Evolutionary conservation across 1,140 invertebrate species (phyloP).

Genomic region (Bombus breviceps): DNA sequence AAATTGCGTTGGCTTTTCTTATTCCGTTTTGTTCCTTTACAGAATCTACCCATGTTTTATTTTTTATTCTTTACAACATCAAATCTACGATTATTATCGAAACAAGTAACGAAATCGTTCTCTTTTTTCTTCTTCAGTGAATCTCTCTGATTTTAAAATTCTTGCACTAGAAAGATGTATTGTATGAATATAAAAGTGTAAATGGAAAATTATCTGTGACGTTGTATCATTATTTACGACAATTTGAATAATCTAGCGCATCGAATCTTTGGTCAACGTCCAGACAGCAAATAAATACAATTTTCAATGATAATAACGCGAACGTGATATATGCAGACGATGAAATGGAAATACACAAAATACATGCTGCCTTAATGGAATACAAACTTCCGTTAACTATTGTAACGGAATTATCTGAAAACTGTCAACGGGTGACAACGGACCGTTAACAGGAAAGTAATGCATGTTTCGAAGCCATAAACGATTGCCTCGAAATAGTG

Average conservation of each 20-base stretch:
- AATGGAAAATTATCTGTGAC: too few relatives aligned
- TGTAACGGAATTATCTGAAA: slow-evolving; percentile 73
- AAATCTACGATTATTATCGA: too few relatives aligned
- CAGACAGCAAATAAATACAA: not conserved
- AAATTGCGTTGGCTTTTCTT: not conserved
- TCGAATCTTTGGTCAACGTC: not conserved
- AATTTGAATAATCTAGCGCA: not conserved
- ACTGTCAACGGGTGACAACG: slow-evolving; percentile 57
- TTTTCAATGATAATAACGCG: slow-evolving; percentile 12
- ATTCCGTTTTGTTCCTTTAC: too few relatives aligned
- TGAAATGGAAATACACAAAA: slow-evolving; percentile 51
- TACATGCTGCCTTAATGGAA: slow-evolving; percentile 69
- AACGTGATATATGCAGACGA: slow-evolving; percentile 7
- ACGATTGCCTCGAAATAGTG: slow-evolving; percentile 41
- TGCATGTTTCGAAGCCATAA: slow-evolving; percentile 35
- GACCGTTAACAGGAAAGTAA: slow-evolving; percentile 62
- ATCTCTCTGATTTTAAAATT: too few relatives aligned
- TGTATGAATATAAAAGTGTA: too few relatives aligned
- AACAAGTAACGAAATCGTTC: too few relatives aligned
- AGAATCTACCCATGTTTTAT: too few relatives aligned
- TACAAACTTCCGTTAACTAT: slow-evolving; percentile 73
- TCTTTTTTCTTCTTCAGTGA: too few relatives aligned
- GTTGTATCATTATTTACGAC: too few relatives aligned
- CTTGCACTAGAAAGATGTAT: too few relatives aligned
- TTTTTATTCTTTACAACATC: too few relatives aligned